Conservation (phyloP, 2,113 vertebrate genomes). For the Nothocercus nigrocapillus region DNA sequence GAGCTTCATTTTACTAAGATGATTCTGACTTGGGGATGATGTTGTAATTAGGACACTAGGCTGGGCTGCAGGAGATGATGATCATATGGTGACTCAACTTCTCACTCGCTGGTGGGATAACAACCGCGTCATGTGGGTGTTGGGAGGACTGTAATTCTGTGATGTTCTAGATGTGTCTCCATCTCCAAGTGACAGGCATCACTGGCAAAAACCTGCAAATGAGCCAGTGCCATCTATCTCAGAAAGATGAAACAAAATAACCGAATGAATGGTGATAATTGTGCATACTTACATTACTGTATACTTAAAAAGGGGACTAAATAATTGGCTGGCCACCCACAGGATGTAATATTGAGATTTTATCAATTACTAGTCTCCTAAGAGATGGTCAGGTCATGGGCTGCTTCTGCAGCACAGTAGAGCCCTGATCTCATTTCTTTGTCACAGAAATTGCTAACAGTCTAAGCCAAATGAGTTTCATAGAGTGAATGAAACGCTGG, state of each 20-base stretch:
- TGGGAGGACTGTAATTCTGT: constrained; percentile 23
- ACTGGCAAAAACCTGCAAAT: neutral
- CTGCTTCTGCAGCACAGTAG: neutral
- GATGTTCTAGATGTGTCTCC: constrained; percentile 34
- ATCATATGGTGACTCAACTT: constrained; percentile 53
- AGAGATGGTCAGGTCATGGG: neutral
- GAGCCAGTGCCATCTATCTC: neutral
- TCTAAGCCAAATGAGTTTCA: neutral
- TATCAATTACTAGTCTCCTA: neutral
- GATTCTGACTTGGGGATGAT: neutral
- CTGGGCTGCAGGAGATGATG: constrained; percentile 44
- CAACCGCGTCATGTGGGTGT: constrained; percentile 55
- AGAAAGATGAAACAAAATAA: neutral
- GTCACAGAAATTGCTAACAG: neutral
- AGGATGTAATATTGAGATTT: neutral
- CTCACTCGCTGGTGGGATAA: constrained; percentile 53
- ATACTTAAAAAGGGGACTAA: neutral
- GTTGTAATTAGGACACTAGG: constrained; percentile 26
- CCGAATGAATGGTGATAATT: neutral
- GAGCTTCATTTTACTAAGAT: neutral
- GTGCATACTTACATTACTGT: neutral
- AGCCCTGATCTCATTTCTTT: neutral
- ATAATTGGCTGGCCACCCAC: neutral
- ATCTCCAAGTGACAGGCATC: constrained; percentile 11
- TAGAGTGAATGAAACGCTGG: neutral